These are phyloP conservation scores for Kryptolebias ocellatus DNA, from an alignment of 2,797 vertebrate genomes.

Conservation along the genomic window DNA sequence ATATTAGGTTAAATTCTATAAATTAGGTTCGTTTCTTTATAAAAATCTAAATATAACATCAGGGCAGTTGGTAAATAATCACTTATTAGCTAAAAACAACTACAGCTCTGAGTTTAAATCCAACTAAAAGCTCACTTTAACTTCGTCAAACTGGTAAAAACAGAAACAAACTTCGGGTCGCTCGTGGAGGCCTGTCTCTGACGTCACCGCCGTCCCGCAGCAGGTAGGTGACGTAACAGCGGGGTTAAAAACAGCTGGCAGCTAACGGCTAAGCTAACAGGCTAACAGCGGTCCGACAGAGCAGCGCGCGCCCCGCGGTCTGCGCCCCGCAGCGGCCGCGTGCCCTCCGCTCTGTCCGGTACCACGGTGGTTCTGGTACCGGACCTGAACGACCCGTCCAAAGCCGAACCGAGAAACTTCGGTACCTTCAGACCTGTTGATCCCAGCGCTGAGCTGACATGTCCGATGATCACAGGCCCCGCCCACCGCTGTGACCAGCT, in stretches of 20 bases:
- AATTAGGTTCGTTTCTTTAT: no score
- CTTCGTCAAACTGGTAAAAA: background rate
- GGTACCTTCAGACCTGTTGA: constrained; percentile 69
- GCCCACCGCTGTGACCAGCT: constrained; percentile 33
- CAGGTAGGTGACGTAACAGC: constrained; percentile 22
- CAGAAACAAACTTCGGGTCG: background rate
- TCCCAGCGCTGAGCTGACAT: constrained; percentile 59
- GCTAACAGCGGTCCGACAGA: constrained; percentile 21
- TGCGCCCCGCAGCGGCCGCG: background rate
- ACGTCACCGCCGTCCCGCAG: constrained; percentile 12
- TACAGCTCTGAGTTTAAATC: background rate
- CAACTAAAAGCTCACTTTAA: no score
- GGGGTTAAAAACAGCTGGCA: constrained; percentile 13
- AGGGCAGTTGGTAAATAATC: no score
- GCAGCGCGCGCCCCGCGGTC: background rate
- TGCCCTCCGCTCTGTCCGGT: background rate
- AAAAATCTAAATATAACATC: no score
- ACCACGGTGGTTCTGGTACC: background rate
- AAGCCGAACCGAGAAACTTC: background rate
- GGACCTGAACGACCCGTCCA: background rate
- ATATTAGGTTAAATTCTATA: no score
- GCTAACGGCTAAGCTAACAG: constrained; percentile 34
- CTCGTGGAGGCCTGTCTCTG: background rate
- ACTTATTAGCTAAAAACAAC: background rate
- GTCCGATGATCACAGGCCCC: constrained; percentile 36